These are phyloP conservation scores for Macaria notata DNA, from an alignment of 2,888 invertebrate species.

Conservation along the genomic window DNA sequence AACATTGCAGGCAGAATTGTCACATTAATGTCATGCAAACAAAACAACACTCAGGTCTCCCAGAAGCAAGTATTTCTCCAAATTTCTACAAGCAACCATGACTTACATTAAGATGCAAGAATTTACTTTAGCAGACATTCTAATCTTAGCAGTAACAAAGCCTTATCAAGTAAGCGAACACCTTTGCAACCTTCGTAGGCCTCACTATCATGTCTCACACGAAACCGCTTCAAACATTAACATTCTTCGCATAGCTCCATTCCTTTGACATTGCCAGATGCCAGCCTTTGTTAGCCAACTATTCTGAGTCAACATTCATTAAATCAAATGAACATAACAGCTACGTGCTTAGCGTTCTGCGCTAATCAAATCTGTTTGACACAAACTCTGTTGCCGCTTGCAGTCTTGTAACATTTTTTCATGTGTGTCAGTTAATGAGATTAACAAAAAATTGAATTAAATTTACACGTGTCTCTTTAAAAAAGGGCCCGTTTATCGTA, in stretches of 20 bases:
- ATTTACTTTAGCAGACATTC: neutral
- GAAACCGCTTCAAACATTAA: constrained; percentile 38
- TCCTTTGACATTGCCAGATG: constrained; percentile 50
- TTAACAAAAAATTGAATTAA: too few relatives aligned
- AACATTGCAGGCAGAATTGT: too few relatives aligned
- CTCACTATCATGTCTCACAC: constrained; percentile 32
- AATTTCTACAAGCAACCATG: too few relatives aligned
- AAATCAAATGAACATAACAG: constrained; percentile 65
- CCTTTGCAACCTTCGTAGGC: constrained; percentile 25
- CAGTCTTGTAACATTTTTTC: too few relatives aligned
- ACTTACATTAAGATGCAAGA: neutral
- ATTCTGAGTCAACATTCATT: constrained; percentile 58
- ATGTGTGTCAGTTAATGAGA: too few relatives aligned
- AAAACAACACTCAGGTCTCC: too few relatives aligned
- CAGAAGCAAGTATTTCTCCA: neutral
- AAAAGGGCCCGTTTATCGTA: too few relatives aligned
- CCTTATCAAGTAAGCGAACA: constrained; percentile 21
- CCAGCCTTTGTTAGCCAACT: constrained; percentile 46
- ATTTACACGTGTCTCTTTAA: too few relatives aligned
- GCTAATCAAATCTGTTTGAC: constrained; percentile 57
- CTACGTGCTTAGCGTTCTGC: constrained; percentile 56
- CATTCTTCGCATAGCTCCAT: constrained; percentile 44
- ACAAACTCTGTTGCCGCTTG: too few relatives aligned
- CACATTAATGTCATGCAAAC: too few relatives aligned
- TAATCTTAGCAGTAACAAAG: constrained; percentile 10